phyloP scores from a whole-genome alignment of 2,888 invertebrate species.

The Lapara coniferarum region DNA sequence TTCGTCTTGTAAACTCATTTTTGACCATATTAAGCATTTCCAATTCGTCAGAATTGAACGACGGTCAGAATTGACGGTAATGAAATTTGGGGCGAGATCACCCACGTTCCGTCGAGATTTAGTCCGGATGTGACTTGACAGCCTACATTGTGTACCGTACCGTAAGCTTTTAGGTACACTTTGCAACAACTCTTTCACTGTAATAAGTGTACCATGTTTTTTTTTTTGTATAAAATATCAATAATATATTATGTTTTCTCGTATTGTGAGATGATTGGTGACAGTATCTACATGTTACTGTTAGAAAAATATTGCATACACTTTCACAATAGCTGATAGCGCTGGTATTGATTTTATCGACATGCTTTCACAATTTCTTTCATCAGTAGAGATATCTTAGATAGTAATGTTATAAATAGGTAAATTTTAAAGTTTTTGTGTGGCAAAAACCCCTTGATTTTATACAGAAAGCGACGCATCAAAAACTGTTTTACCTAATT shows the following conservation, averaged over 20 bases:
- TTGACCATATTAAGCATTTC: neutral
- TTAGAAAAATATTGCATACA: neutral
- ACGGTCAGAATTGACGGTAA: no score
- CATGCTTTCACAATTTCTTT: neutral
- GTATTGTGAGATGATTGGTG: slow-evolving; percentile 2
- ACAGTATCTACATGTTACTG: neutral
- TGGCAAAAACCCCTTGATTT: no score
- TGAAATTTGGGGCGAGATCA: slow-evolving; percentile 2
- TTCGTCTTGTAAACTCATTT: neutral
- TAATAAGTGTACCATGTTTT: slow-evolving; percentile 3
- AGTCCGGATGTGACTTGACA: slow-evolving; percentile 1
- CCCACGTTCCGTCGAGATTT: slow-evolving; percentile 3
- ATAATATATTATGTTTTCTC: neutral
- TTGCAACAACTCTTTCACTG: slow-evolving; percentile 11
- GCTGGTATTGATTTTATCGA: neutral
- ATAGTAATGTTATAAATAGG: no score
- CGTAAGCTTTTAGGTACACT: neutral
- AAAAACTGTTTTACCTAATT: no score
- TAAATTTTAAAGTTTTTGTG: no score
- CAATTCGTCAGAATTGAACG: no score
- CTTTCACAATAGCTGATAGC: neutral
- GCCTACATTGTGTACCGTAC: neutral
- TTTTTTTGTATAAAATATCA: neutral
- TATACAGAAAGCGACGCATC: no score
- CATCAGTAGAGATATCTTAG: neutral